Evolutionary conservation across 2,797 vertebrate genomes (phyloP), one percentile per base, ranked within the genome.

Genomic region (Mycteria americana): DNA sequence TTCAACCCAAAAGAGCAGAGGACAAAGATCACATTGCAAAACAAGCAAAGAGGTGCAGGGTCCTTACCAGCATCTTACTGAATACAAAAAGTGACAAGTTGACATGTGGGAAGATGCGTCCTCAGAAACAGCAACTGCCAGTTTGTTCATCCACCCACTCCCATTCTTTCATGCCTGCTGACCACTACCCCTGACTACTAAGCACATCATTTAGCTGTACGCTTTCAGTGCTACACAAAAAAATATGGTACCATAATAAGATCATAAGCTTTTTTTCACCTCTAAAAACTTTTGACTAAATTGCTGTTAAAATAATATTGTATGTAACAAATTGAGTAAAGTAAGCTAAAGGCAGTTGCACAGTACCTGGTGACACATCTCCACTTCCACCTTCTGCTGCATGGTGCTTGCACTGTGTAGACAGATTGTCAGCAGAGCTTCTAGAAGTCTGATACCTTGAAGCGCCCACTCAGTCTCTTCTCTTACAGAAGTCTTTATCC

Each of bases 401-500:
- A 97, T 88, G 25, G 98, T 98, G 96, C 97, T 98, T 19, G 98
- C 97, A 59, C 99, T 98, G 89, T 99, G 99, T 12, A 99, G 98
- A 97, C 99, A 99, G 96, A 99, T 99, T 13, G 99, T 98, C 94
- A 99, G 95, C 84, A 99, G 98, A 45, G 99, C 98, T 98, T 99
- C 99, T 56, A 99, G 97, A 45, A 99, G 98, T 63, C 99, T 98
- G 79, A 99, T 98, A 88, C 98, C 98, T 48, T 99, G 99, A 65
- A 99, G 96, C 5, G 98, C 97, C 98, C 98, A 98, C 95, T 99
- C 98, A 62, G 98, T 98, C 88, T 99, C 98, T 83, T 81, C 96
- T 97, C 88, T 97, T 94, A 31, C 23, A 56, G n/a, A 75, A 41
- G 59, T 23, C 77, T 93, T 92, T 37, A 87, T 33, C 41, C 89